A percentile compares a stretch with the other conserved stretches of the same genome.
phyloP scores from a whole-genome alignment of 2,888 invertebrate species.

The Ganaspis brasiliensis region DNA sequence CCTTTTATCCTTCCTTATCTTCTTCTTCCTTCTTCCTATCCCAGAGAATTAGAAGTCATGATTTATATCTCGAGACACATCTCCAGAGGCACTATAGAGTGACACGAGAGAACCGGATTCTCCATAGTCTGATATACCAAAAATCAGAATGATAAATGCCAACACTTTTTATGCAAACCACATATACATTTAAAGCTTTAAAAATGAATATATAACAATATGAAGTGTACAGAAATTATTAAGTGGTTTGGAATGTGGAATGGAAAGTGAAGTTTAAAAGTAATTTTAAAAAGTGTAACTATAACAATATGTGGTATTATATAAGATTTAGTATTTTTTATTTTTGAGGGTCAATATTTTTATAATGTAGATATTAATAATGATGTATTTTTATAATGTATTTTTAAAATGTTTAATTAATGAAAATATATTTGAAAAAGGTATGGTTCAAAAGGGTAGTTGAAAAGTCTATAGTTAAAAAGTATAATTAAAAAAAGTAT shows the following conservation, averaged over 20 bases:
- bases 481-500: too few relatives aligned
- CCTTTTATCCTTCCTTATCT: conserved; percentile 31
- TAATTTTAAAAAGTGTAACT: too few relatives aligned
- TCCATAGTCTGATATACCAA: neutral
- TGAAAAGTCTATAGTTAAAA: too few relatives aligned
- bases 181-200: neutral
- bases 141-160: neutral
- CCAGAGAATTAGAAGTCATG: conserved; percentile 8
- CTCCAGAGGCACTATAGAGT: conserved; percentile 6
- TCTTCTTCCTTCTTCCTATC: conserved; percentile 18
- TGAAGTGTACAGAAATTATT: neutral
- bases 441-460: too few relatives aligned
- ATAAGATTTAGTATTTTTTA: too few relatives aligned
- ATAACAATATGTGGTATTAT: too few relatives aligned
- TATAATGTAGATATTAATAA: too few relatives aligned
- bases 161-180: neutral
- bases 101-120: conserved; percentile 21
- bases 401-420: too few relatives aligned
- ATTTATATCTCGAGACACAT: conserved; percentile 18
- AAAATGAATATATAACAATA: neutral
- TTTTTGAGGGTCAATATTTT: too few relatives aligned
- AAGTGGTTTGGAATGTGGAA: neutral
- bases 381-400: too few relatives aligned
- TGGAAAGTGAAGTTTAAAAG: too few relatives aligned
- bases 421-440: too few relatives aligned